Evolutionary conservation across 1,140 invertebrate species (phyloP), one percentile per base, ranked within the genome.

Genomic region (Drosophila teissieri): DNA sequence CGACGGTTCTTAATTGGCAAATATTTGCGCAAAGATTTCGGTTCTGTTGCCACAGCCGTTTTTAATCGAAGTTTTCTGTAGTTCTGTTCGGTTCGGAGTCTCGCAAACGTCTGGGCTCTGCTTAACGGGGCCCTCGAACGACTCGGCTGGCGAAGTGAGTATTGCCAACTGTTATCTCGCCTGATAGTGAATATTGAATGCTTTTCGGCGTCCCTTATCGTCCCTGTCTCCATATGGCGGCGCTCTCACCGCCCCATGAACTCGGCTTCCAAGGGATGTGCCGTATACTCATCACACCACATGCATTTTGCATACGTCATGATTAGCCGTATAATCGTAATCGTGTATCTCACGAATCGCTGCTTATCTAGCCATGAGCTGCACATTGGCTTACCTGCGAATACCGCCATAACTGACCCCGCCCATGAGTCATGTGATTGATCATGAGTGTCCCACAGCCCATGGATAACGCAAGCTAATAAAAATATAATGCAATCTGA

Each of bases 101-200:
- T 82, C 54, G 55, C 69, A 58, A 61, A 82, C 75, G 67, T 86
- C 62, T 86, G 83, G 81, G 65, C 67, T 55, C 31, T 48, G 64
- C 34, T 69, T 63, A 39, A 48, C 55, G 48, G 48, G 42, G 17
- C 39, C 44, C 65, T 39, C 60, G 49, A 75, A n/a, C 44, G 61
- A 55, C 15, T 46, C 19, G 52, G 61, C 45, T 88, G 69, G 61
- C 64, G 65, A 14, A 40, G 42, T 39, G 67, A 14, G 67, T 55
- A 72, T 75, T 75, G 61, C 51, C 42, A 56, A 57, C 57, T 88
- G 78, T 86, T 86, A 86, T 86, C 82, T 48, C 46, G 45, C 27
- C 73, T 75, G 82, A 86, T 86, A 86, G 73, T 75, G 75, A 86
- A 75, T 83, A 88, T 88, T 88, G 79, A 86, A 82, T 70, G 64